Evolutionary conservation across 2,888 invertebrate species (phyloP), one percentile per base, ranked within the genome.

Genomic region (Drosophila prostipennis): DNA sequence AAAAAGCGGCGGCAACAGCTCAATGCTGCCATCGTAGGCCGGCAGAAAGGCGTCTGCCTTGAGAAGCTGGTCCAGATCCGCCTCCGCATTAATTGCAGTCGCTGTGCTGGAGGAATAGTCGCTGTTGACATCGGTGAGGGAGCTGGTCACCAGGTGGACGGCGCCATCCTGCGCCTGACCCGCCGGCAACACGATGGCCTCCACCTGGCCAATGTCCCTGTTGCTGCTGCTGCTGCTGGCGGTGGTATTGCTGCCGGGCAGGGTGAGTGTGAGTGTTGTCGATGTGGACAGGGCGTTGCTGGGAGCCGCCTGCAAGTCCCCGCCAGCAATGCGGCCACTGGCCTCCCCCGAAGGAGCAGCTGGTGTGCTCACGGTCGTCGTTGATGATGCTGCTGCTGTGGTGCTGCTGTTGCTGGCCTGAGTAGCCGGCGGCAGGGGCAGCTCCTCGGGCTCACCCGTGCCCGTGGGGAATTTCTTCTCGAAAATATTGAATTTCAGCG

Each of bases 401-500:
- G 13, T 37, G 55, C n/a, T 19, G 58, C 32, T 8, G 57, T 19
- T 29, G 58, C 32, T 37, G 34, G 29, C 29, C 6, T 29, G 39
- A 19, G 23, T n/a, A 6, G n/a, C 19, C 49, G 13, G n/a, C 10
- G 34, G 19, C 19, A 51, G 14, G 0, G 58, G 29, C 29, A 32
- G 14, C 6, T 58, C 57, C 46, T 80, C 77, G 10, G 54, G 45
- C 46, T 46, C 63, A 7, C 49, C 78, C 48, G 32, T 72, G 39
- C 70, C 80, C 42, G 87, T 89, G 43, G 90, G 86, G 76, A 89
- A 91, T 67, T 89, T 91, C 54, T 87, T 89, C 40, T 90, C 76
- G 61, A 92, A 92, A 61, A 92, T 90, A 60, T 91, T 91, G 45
- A 92, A 91, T 67, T 92, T 92, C 29, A 92, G 72, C 0, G 92